These are phyloP conservation scores for Zaprionus africanus DNA, from an alignment of 1,140 invertebrate genomes.

Conservation along the genomic window DNA sequence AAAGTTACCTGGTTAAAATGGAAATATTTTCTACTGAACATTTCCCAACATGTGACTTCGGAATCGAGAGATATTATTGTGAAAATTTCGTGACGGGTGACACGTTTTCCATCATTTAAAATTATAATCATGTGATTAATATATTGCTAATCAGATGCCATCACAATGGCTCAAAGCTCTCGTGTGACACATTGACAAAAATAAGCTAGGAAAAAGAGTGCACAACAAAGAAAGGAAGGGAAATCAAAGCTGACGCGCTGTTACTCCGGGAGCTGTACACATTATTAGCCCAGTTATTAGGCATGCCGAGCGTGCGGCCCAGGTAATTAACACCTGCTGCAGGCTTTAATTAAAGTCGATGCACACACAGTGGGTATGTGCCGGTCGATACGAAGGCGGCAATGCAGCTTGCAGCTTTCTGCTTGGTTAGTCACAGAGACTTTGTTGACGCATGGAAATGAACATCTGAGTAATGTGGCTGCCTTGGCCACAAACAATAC, in stretches of 20 bases:
- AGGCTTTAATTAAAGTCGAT: slow-evolving; percentile 60
- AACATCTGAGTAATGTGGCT: slow-evolving; percentile 44
- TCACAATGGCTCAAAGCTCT: slow-evolving; percentile 52
- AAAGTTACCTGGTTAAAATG: slow-evolving; percentile 26
- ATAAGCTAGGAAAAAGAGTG: slow-evolving; percentile 8
- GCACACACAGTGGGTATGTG: slow-evolving; percentile 32
- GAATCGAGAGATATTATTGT: slow-evolving; percentile 21
- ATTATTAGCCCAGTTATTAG: slow-evolving; percentile 72
- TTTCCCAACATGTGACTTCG: slow-evolving; percentile 23
- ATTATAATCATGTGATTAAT: slow-evolving; percentile 70
- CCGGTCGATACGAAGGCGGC: slow-evolving; percentile 62
- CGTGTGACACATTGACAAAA: slow-evolving; percentile 72
- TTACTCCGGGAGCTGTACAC: background rate
- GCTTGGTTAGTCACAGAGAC: slow-evolving; percentile 58
- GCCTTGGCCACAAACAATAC: slow-evolving; percentile 47
- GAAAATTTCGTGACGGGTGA: slow-evolving; percentile 49
- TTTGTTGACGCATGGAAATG: slow-evolving; percentile 71
- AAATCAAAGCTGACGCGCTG: background rate
- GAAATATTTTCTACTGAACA: slow-evolving; percentile 10
- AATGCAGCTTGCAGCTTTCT: slow-evolving; percentile 53
- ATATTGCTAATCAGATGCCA: slow-evolving; percentile 65
- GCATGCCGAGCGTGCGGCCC: slow-evolving; percentile 50
- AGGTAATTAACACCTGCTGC: slow-evolving; percentile 68
- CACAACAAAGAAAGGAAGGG: too few species aligned
- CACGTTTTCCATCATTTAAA: slow-evolving; percentile 78